Percentiles rank a stretch among this genome's conserved stretches.
These are phyloP conservation scores for Tachysurus fulvidraco DNA, from an alignment of 2,113 vertebrate species.

Conservation along the genomic window DNA sequence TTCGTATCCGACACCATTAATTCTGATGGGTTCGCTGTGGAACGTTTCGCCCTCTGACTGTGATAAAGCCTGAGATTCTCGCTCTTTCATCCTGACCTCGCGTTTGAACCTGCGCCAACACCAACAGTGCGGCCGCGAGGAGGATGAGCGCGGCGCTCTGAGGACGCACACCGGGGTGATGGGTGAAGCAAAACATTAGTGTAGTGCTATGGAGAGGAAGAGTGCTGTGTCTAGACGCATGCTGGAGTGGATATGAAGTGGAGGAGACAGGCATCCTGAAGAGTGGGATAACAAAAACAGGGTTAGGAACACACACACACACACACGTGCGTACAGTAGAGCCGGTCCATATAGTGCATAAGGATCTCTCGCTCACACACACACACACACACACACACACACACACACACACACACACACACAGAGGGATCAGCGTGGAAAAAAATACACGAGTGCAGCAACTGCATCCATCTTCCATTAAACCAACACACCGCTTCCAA, in stretches of 20 bases:
- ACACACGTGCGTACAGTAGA: background rate
- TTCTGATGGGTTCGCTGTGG: constrained; percentile 12
- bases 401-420: background rate
- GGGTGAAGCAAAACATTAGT: constrained; percentile 53
- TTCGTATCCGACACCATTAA: constrained; percentile 30
- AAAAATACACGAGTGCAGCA: constrained; percentile 2
- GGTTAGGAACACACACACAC: background rate
- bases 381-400: background rate
- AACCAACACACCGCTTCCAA: background rate
- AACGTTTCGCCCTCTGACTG: constrained; percentile 20
- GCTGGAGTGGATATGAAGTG: constrained; percentile 20
- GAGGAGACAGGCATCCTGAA: constrained; percentile 1
- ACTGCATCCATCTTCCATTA: constrained; percentile 4
- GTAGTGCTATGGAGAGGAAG: constrained; percentile 16
- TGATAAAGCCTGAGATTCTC: constrained; percentile 33
- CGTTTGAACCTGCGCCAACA: constrained; percentile 43
- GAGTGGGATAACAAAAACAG: constrained; percentile 12
- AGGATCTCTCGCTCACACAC: background rate
- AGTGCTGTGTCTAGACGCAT: constrained; percentile 18
- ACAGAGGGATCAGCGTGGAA: background rate
- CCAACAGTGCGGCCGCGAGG: constrained; percentile 34
- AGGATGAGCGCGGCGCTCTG: background rate
- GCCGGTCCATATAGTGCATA: background rate
- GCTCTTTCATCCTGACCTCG: constrained; percentile 27
- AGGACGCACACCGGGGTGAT: constrained; percentile 33